These are phyloP conservation scores for Ceramica pisi DNA, from an alignment of 2,888 invertebrate genomes.

Conservation along the genomic window DNA sequence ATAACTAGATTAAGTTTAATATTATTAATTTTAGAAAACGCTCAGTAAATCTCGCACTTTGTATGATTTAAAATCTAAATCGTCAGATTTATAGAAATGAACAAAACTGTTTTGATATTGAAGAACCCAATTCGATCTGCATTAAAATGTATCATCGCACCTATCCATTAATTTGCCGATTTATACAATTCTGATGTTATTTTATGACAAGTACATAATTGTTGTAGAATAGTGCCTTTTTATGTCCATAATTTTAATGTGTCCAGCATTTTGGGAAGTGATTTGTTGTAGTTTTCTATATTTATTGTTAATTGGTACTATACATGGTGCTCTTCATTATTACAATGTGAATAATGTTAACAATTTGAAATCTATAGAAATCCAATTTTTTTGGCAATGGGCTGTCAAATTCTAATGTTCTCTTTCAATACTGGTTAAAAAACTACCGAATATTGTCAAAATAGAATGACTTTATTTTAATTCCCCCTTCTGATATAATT, in stretches of 20 bases:
- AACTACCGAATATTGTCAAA: slow-evolving; percentile 6
- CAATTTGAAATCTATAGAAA: too few species aligned
- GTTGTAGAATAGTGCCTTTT: slow-evolving; percentile 55
- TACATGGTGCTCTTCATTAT: slow-evolving; percentile 62
- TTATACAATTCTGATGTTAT: slow-evolving; percentile 12
- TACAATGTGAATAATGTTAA: slow-evolving; percentile 36
- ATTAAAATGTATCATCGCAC: background rate
- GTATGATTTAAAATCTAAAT: slow-evolving; percentile 5
- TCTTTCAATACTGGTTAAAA: slow-evolving; percentile 3
- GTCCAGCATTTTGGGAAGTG: slow-evolving; percentile 1
- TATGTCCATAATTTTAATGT: slow-evolving; percentile 21
- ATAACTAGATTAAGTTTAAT: slow-evolving; percentile 42
- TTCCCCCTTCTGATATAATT: slow-evolving; percentile 25
- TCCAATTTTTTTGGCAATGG: background rate
- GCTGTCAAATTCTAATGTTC: background rate
- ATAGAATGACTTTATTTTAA: slow-evolving; percentile 22
- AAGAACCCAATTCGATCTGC: slow-evolving; percentile 10
- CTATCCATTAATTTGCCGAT: background rate
- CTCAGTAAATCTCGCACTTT: slow-evolving; percentile 3
- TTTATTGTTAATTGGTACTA: slow-evolving; percentile 62
- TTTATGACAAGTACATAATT: slow-evolving; percentile 37
- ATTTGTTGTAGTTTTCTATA: slow-evolving; percentile 28
- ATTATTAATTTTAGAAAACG: slow-evolving; percentile 3
- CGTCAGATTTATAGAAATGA: background rate
- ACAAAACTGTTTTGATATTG: slow-evolving; percentile 21